phyloP scores from a whole-genome alignment of 1,140 invertebrate genomes.

The Camponotus pennsylvanicus region DNA sequence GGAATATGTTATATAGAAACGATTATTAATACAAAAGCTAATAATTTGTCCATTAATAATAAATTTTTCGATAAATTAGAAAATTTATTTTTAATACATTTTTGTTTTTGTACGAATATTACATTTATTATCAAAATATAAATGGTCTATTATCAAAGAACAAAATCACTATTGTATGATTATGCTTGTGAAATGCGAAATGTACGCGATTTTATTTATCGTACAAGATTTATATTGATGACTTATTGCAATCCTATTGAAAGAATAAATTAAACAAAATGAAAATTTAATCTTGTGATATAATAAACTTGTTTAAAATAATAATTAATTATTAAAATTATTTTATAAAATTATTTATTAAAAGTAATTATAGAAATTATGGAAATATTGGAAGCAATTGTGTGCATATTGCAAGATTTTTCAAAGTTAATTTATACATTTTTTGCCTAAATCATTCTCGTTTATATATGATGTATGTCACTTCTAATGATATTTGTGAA shows the following conservation, averaged over 20 bases:
- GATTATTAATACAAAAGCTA: neutral
- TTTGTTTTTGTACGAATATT: neutral
- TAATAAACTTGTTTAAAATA: neutral
- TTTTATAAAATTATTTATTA: neutral
- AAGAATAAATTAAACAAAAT: constrained; percentile 12
- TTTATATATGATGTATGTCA: neutral
- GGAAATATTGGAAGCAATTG: neutral
- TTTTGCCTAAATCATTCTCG: neutral
- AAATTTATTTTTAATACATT: neutral
- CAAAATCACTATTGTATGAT: neutral
- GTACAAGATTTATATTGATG: neutral
- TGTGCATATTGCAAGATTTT: neutral
- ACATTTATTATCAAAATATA: constrained; percentile 3
- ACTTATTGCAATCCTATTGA: neutral
- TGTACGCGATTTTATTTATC: neutral
- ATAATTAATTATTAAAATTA: no score
- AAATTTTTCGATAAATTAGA: neutral
- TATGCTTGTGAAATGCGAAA: neutral
- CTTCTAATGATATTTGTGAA: neutral
- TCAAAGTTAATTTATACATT: neutral
- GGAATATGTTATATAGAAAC: neutral
- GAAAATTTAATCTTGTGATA: constrained; percentile 15
- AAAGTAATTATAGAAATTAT: constrained; percentile 5
- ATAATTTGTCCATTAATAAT: neutral
- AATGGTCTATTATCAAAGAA: neutral